Conservation (phyloP, 2,888 invertebrate genomes). For the Mimas tiliae region DNA sequence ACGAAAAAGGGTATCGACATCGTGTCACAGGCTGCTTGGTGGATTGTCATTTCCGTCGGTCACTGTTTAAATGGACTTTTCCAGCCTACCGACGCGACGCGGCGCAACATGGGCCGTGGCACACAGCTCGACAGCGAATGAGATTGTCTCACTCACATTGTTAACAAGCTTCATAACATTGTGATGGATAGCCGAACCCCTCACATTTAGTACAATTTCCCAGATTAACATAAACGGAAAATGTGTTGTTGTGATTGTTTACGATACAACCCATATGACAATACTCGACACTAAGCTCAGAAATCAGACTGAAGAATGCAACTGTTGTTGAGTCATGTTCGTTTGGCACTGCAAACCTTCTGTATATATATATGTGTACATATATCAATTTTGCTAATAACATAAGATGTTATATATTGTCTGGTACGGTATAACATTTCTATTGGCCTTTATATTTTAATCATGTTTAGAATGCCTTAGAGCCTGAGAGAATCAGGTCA, state of each 20-base stretch:
- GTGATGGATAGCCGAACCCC: background rate
- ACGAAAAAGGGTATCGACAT: background rate
- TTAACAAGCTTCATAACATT: conserved; percentile 16
- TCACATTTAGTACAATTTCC: background rate
- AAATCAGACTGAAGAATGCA: background rate
- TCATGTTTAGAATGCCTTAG: conserved; percentile 31
- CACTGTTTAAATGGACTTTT: background rate
- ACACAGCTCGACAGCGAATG: background rate
- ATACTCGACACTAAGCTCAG: background rate
- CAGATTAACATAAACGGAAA: background rate
- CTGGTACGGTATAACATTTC: too few relatives aligned
- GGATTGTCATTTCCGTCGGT: background rate
- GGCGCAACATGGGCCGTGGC: too few relatives aligned
- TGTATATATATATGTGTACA: background rate
- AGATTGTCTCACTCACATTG: background rate
- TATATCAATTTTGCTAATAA: background rate
- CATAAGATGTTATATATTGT: background rate
- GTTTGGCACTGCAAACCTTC: background rate
- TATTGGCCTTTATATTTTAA: conserved; percentile 19
- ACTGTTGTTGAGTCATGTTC: background rate
- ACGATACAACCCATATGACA: background rate
- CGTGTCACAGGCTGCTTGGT: background rate
- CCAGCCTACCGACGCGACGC: background rate
- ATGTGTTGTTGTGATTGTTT: conserved; percentile 9
- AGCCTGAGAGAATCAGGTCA: conserved; percentile 35